Evolutionary conservation across 2,888 invertebrate genomes (phyloP).

Genomic region (Parthenolecanium corni): DNA sequence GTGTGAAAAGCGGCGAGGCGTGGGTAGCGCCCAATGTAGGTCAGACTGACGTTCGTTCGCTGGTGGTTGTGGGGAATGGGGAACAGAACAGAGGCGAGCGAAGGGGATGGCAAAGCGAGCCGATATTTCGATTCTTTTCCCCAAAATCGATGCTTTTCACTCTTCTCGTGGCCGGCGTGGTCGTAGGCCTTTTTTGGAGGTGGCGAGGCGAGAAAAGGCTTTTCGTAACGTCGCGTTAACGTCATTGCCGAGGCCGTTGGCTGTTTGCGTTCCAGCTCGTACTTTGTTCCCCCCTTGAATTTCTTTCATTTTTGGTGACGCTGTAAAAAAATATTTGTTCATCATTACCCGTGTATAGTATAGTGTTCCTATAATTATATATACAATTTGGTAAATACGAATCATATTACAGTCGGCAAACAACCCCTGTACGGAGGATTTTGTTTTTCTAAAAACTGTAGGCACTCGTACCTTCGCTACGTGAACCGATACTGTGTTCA

Average conservation of each 20-base stretch:
- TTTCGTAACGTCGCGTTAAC: neutral
- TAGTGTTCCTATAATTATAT: neutral
- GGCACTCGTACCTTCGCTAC: no score
- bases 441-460: no score
- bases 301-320: neutral
- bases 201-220: no score
- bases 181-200: no score
- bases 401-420: no score
- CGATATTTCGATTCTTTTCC: constrained; percentile 1
- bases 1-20: neutral
- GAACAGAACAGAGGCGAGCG: neutral
- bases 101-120: neutral
- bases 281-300: neutral
- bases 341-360: neutral
- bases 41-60: neutral
- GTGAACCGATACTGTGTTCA: no score
- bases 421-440: no score
- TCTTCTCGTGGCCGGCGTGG: no score
- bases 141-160: neutral
- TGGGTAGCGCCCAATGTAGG: constrained; percentile 3
- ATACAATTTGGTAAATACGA: no score
- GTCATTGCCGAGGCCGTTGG: neutral
- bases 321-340: neutral
- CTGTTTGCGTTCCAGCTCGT: neutral
- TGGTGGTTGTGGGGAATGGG: neutral